These are phyloP conservation scores for Chinchilla lanigera DNA, from an alignment of 2,113 vertebrate species.

Conservation along the genomic window DNA sequence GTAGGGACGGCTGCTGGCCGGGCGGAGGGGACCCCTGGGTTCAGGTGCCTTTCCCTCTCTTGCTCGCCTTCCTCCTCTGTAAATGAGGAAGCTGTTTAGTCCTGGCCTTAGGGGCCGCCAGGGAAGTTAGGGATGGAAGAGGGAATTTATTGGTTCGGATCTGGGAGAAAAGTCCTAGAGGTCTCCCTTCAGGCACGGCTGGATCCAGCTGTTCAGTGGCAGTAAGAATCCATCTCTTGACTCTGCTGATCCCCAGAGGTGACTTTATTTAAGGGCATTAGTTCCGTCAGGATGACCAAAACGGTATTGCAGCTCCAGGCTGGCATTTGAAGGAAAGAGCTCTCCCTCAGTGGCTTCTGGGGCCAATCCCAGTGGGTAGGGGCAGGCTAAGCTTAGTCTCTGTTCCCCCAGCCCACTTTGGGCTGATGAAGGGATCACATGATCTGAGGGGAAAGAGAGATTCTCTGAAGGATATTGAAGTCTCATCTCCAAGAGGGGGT, in stretches of 20 bases:
- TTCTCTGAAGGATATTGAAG: background rate
- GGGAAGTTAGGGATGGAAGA: background rate
- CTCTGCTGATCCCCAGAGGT: background rate
- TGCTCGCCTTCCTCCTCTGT: background rate
- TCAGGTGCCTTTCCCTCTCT: too few relatives aligned
- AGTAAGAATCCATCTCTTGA: background rate
- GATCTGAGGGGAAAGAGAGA: background rate
- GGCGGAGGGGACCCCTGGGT: fast-evolving
- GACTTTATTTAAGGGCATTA: background rate
- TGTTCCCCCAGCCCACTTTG: background rate
- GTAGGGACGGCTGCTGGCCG: constrained; percentile 69
- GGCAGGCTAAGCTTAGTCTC: background rate
- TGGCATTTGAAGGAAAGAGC: background rate
- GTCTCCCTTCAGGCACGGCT: background rate
- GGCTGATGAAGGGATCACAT: background rate
- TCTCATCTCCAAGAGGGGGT: background rate
- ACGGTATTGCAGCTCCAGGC: background rate
- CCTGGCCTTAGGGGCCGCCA: background rate
- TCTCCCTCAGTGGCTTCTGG: background rate
- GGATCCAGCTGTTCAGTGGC: background rate
- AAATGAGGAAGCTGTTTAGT: background rate
- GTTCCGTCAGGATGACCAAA: background rate
- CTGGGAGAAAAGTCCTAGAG: background rate
- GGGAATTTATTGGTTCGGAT: background rate
- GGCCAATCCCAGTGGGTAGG: background rate